A percentile compares a stretch with the other conserved stretches of the same genome.
These are phyloP conservation scores for Bagarius yarrelli DNA, from an alignment of 2,113 vertebrate species.

Conservation along the genomic window DNA sequence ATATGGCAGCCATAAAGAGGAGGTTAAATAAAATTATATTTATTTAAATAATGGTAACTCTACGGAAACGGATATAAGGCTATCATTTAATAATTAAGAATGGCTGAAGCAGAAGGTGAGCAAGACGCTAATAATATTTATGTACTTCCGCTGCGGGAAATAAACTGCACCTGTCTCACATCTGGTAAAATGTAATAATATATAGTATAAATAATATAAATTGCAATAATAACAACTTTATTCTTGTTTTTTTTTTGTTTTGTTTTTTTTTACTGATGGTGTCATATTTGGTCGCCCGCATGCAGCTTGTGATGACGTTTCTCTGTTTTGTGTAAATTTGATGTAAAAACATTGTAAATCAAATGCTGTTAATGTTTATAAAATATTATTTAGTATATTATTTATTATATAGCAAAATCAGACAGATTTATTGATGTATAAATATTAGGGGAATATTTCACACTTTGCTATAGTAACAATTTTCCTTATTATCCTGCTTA, in stretches of 20 bases:
- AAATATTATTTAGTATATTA: background rate
- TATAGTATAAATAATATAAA: background rate
- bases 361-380: background rate
- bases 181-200: too few species aligned
- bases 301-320: background rate
- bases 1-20: background rate
- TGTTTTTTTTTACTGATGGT: background rate
- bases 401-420: background rate
- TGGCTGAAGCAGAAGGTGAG: constrained; percentile 35
- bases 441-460: background rate
- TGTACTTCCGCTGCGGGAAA: background rate
- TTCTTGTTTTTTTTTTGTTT: background rate
- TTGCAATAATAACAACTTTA: background rate
- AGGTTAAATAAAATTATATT: background rate
- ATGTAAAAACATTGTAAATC: background rate
- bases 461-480: background rate
- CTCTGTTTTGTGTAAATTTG: background rate
- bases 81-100: background rate
- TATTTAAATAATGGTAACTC: background rate
- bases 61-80: background rate
- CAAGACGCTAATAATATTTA: background rate
- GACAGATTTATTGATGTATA: background rate
- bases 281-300: background rate
- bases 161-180: background rate
- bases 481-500: background rate